Base-by-base conservation (phyloP, 1,140 invertebrate genomes). In the Pomacea maculata region DNA sequence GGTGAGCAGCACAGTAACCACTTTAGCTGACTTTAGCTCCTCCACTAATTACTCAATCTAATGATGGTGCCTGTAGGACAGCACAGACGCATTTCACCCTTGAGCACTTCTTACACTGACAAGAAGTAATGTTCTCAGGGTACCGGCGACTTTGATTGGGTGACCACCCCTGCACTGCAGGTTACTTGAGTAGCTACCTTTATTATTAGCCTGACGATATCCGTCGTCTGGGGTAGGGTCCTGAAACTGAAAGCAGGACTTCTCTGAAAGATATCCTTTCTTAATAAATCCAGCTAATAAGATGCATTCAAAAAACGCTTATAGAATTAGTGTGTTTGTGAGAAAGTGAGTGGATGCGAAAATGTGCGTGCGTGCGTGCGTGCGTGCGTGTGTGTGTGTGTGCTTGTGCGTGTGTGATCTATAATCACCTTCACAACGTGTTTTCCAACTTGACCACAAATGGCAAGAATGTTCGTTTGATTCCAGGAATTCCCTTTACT, bases 201-300 rank as follows among this genome's bases (percentile, higher is more conserved):
- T 57, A 94, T 0, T 88, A 94, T 8, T 92, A 93, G 81, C 93
- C 92, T 6, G 25, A 25, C 92, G 95, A 81, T 95, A 92, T 6
- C 93, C 93, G 1, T 96, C 95, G 88, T 90, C 93, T 63, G 96
- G 95, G 21, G 93, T 93, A 2, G 55, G 71, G 57, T 84, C 79
- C 81, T 90, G 45, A 85, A 85, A 88, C 68, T 65, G 78, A 15
- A 80, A 87, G 55, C 89, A 88, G 64, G 90, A 89, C 45, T 90
- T 88, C 72, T 77, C 78, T 14, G n/a, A 77, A 1, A 54, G 25
- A 25, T 25, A 25, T 25, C 25, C 25, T 25, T 25, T 25, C 25
- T 25, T 25, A 25, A 25, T 25, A 25, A 25, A 25, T 25, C 25
- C 25, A 25, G 25, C 25, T 25, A 25, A 25, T 25, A 25, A 25